A percentile compares a stretch with the other conserved stretches of the same genome.
phyloP scores from a whole-genome alignment of 2,888 invertebrate species.

The Cryptops parisi region DNA sequence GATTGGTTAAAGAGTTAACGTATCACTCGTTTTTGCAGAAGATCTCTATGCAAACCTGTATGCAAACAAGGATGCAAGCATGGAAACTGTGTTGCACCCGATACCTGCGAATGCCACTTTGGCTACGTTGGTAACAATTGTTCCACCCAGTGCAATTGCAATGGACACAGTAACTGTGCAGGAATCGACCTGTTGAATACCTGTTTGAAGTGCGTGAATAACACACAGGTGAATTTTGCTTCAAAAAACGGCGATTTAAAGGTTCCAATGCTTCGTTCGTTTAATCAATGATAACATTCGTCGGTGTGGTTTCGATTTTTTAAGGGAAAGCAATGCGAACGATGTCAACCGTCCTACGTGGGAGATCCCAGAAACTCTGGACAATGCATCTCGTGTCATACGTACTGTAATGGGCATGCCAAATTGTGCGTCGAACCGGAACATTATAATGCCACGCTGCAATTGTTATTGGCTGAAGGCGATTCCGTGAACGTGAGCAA shows the following conservation, averaged over 20 bases:
- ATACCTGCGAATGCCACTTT: slow-evolving; percentile 64
- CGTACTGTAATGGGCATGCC: slow-evolving; percentile 81
- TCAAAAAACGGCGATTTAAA: too few relatives aligned
- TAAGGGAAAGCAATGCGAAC: slow-evolving; percentile 81
- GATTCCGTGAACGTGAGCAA: too few relatives aligned
- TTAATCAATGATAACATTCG: too few relatives aligned
- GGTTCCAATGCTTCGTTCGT: too few relatives aligned
- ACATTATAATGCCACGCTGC: slow-evolving; percentile 12
- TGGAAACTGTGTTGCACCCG: slow-evolving; percentile 32
- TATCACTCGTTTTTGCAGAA: too few relatives aligned
- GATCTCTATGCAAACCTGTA: slow-evolving; percentile 30
- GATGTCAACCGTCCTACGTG: slow-evolving; percentile 78
- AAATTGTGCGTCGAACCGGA: slow-evolving; percentile 44
- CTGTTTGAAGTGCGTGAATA: slow-evolving; percentile 74
- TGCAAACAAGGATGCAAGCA: slow-evolving; percentile 31
- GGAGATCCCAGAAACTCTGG: slow-evolving; percentile 73
- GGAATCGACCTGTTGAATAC: slow-evolving; percentile 68
- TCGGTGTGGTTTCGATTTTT: slow-evolving; percentile 20
- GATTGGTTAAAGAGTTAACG: background rate
- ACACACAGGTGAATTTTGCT: slow-evolving; percentile 62
- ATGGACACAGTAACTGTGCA: slow-evolving; percentile 82
- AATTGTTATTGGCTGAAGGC: slow-evolving; percentile 7
- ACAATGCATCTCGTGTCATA: slow-evolving; percentile 70
- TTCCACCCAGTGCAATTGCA: slow-evolving; percentile 84
- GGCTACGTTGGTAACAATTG: slow-evolving; percentile 91